Conservation (phyloP, 2,888 invertebrate species). For the Nemoura dubitans region DNA sequence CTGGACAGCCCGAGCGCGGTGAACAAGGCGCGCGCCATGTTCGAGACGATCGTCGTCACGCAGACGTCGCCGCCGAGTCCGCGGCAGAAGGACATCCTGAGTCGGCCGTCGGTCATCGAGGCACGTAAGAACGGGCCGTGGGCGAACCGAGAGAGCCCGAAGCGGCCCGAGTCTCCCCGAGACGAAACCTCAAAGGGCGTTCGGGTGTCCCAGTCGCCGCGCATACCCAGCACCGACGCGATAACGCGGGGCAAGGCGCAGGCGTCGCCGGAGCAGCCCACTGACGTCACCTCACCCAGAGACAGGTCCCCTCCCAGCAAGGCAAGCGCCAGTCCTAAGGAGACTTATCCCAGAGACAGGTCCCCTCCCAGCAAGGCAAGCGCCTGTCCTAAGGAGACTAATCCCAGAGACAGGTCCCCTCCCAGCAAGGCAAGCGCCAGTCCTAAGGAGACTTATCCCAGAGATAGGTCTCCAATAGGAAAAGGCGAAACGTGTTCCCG, state of each 20-base stretch:
- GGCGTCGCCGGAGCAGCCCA: slow-evolving; percentile 21
- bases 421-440: background rate
- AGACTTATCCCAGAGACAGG: slow-evolving; percentile 28
- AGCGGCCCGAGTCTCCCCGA: too few relatives aligned
- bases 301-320: slow-evolving; percentile 1
- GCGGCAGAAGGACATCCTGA: slow-evolving; percentile 61
- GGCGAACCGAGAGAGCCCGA: slow-evolving; percentile 42
- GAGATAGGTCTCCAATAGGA: slow-evolving; percentile 38
- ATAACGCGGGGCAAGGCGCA: slow-evolving; percentile 1
- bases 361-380: background rate
- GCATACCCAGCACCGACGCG: background rate
- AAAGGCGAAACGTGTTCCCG: slow-evolving; percentile 22
- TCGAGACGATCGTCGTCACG: slow-evolving; percentile 69
- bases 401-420: slow-evolving; percentile 28
- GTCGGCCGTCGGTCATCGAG: slow-evolving; percentile 64
- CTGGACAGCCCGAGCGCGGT: slow-evolving; percentile 62
- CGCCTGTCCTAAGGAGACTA: slow-evolving; percentile 22
- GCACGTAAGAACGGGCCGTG: slow-evolving; percentile 53
- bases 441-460: slow-evolving; percentile 31
- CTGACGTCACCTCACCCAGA: slow-evolving; percentile 10
- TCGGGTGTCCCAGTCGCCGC: background rate
- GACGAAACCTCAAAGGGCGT: too few relatives aligned
- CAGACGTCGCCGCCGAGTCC: slow-evolving; percentile 30
- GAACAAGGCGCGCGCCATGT: slow-evolving; percentile 74
- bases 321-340: background rate